Base-by-base conservation (phyloP, 2,113 vertebrate genomes). In the Penelope pileata region DNA sequence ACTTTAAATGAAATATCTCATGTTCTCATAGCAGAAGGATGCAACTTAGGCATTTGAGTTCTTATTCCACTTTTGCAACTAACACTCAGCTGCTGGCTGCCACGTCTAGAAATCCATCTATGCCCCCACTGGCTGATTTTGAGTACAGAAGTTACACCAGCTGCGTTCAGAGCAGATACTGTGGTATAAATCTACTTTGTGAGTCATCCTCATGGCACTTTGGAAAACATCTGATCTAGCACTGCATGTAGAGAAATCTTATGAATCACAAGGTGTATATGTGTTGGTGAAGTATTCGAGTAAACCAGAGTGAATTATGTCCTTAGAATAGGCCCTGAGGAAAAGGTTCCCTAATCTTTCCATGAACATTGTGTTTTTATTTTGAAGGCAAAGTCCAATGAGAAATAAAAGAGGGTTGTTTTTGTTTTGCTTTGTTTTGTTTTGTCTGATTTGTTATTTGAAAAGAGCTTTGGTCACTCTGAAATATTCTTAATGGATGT, bases 11-110 rank as follows among this genome's bases (percentile, higher is more conserved):
- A 43, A 60, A 84, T 78, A 68, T 1, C 15, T 69, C 6, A 64
- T 14, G 9, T 64, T 70, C 7, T 43, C 16, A 22, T 40, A 24
- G n/a, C n/a, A 70, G 66, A 29, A 76, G 23, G 23, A 15, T 47
- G 24, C 6, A 63, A 32, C 6, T 70, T 50, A 78, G 1, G 24
- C 47, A 42, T 50, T 42, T 4, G 42, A 83, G 16, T 32, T 85
- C 74, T 50, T 50, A 45, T 45, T 42, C 43, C 12, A 7, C 10
- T 86, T 84, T 42, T 47, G 29, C 23, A 64, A 14, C 5, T 30
- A 56, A 10, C 1, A 16, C n/a, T 72, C 43, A 15, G 29, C 3
- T 86, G 16, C 5, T 0, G 0, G 26, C 59, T 86, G 56, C 38
- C 2, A 4, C 27, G 29, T 51, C 47, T 63, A n/a, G 47, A 63